These are phyloP conservation scores for Erythrolamprus reginae DNA, from an alignment of 2,113 vertebrate species.

Conservation along the genomic window DNA sequence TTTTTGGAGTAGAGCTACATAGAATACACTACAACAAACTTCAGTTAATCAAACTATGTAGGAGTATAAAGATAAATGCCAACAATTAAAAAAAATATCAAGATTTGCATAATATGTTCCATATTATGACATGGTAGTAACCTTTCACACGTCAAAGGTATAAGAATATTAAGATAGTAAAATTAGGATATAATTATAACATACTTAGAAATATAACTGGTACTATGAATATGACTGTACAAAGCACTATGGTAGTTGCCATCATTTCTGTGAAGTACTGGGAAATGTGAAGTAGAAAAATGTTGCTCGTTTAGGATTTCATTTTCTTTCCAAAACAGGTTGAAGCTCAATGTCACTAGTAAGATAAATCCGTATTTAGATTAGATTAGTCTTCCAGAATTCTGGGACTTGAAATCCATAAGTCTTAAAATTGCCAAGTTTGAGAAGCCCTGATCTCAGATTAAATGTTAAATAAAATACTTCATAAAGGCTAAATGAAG, in stretches of 20 bases:
- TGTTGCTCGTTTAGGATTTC: neutral
- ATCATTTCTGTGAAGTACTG: neutral
- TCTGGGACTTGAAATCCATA: too few relatives aligned
- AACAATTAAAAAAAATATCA: neutral
- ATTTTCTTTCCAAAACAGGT: neutral
- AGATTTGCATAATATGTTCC: neutral
- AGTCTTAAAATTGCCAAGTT: too few relatives aligned
- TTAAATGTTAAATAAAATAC: neutral
- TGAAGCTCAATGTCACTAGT: neutral
- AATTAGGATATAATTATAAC: neutral
- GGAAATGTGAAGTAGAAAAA: neutral
- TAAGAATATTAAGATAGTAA: neutral
- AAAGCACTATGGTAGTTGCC: neutral
- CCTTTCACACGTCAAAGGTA: neutral
- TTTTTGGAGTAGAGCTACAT: neutral
- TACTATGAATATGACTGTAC: neutral
- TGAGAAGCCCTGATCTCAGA: too few relatives aligned
- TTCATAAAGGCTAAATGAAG: neutral
- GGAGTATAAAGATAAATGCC: neutral
- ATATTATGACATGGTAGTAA: neutral
- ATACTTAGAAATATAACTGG: neutral
- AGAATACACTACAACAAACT: neutral
- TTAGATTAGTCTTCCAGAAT: neutral
- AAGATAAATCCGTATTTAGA: neutral
- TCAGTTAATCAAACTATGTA: neutral